These are phyloP conservation scores for Trissonchulus latispiculum DNA, from an alignment of 2,888 invertebrate genomes.

Conservation along the genomic window DNA sequence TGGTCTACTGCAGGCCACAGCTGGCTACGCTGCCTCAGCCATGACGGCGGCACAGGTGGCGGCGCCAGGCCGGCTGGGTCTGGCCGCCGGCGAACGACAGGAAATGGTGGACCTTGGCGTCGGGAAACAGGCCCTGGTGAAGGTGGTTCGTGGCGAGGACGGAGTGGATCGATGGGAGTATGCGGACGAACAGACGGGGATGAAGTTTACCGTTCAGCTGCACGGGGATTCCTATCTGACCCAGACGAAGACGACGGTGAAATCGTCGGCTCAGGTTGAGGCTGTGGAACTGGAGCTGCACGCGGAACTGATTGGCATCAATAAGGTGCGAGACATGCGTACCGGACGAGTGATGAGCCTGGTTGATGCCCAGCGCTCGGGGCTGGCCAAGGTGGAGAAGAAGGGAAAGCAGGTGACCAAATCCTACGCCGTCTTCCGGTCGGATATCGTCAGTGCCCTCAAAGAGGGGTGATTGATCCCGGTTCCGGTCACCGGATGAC, in stretches of 20 bases:
- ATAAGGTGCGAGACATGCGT: slow-evolving; percentile 40
- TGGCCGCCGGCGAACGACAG: too few relatives aligned
- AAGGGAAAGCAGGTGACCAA: slow-evolving; percentile 43
- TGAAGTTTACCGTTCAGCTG: slow-evolving; percentile 44
- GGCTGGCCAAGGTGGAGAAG: slow-evolving; percentile 42
- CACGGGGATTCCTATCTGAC: slow-evolving; percentile 43
- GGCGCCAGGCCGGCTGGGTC: slow-evolving; percentile 20
- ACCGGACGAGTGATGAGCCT: slow-evolving; percentile 38
- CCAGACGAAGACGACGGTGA: slow-evolving; percentile 42
- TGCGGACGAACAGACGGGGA: slow-evolving; percentile 39
- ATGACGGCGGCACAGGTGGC: not conserved
- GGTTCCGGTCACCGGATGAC: slow-evolving; percentile 63
- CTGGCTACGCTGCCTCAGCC: slow-evolving; percentile 22
- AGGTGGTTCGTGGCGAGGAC: slow-evolving; percentile 38
- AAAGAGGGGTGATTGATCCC: slow-evolving; percentile 60
- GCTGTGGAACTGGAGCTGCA: slow-evolving; percentile 42
- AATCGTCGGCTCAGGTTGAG: slow-evolving; percentile 41
- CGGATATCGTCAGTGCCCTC: slow-evolving; percentile 54
- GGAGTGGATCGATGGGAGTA: slow-evolving; percentile 43
- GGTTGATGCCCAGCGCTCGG: slow-evolving; percentile 43
- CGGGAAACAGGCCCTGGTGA: slow-evolving; percentile 42
- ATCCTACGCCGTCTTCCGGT: slow-evolving; percentile 41
- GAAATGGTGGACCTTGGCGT: slow-evolving; percentile 42
- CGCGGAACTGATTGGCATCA: slow-evolving; percentile 43
- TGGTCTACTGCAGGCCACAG: slow-evolving; percentile 26